Percentiles rank a stretch among this genome's conserved stretches.
Conservation (phyloP, 2,888 invertebrate species). For the Hypomecis atomaria region DNA sequence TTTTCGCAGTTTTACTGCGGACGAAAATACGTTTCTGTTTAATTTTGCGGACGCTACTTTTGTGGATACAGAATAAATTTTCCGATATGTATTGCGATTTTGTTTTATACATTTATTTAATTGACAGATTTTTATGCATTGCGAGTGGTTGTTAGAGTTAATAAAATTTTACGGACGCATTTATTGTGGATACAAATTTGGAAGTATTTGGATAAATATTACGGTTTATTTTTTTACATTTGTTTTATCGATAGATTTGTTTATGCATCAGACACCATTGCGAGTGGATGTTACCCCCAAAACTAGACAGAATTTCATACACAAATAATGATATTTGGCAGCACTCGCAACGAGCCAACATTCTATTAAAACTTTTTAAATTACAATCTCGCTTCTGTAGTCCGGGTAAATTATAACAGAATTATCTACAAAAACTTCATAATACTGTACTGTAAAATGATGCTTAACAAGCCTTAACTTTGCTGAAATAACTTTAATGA, state of each 20-base stretch:
- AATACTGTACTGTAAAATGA: background rate
- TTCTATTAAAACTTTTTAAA: slow-evolving; percentile 29
- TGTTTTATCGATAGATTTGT: background rate
- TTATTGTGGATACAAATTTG: too few relatives aligned
- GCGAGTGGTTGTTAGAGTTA: too few relatives aligned
- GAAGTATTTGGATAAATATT: too few relatives aligned
- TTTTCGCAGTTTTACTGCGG: slow-evolving; percentile 1
- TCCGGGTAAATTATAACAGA: slow-evolving; percentile 16
- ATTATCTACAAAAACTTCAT: slow-evolving; percentile 13
- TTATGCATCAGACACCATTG: background rate
- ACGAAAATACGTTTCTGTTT: slow-evolving; percentile 1
- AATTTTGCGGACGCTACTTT: background rate
- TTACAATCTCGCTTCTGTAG: slow-evolving; percentile 22
- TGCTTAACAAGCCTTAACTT: background rate
- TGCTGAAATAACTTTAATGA: slow-evolving; percentile 4
- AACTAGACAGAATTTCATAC: slow-evolving; percentile 1
- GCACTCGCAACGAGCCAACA: slow-evolving; percentile 21
- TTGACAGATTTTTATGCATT: too few relatives aligned
- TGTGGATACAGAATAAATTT: too few relatives aligned
- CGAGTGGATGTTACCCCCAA: background rate
- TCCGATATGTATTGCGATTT: too few relatives aligned
- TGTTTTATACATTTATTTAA: too few relatives aligned
- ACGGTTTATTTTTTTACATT: too few relatives aligned
- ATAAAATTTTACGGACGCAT: too few relatives aligned
- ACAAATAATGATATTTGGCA: slow-evolving; percentile 20